phyloP scores from a whole-genome alignment of 1,140 invertebrate species.

The Achroia grisella region DNA sequence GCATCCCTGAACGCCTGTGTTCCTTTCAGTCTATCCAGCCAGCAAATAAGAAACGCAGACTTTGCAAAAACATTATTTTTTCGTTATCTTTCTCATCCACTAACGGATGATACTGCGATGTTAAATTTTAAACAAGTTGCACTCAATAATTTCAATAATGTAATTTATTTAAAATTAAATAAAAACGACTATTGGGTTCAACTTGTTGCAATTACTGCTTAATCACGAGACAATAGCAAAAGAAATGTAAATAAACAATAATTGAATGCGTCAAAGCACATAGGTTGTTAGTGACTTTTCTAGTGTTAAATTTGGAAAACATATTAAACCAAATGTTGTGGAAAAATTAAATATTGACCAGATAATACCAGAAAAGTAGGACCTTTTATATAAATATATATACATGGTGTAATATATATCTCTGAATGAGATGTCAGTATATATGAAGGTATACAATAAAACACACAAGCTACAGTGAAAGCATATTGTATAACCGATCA shows the following conservation, averaged over 20 bases:
- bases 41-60: conserved; percentile 70
- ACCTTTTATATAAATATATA: conserved; percentile 1
- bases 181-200: background rate
- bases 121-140: conserved; percentile 8
- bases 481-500: conserved; percentile 26
- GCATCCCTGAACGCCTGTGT: conserved; percentile 73
- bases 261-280: background rate
- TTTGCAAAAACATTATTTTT: conserved; percentile 70
- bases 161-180: conserved; percentile 9
- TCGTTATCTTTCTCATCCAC: conserved; percentile 35
- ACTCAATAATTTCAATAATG: background rate
- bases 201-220: conserved; percentile 3
- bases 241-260: conserved; percentile 9
- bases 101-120: conserved; percentile 20
- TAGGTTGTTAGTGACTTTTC: no score
- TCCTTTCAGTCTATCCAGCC: conserved; percentile 71
- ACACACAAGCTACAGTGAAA: conserved; percentile 70
- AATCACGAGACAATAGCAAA: conserved; percentile 16
- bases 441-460: conserved; percentile 6
- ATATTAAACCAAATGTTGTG: background rate
- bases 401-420: conserved; percentile 6
- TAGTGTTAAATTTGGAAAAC: no score
- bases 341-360: background rate
- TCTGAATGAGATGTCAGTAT: conserved; percentile 10
- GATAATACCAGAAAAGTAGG: conserved; percentile 7